Percentiles rank a stretch among this genome's conserved stretches.
Evolutionary conservation across 2,113 vertebrate genomes (phyloP).

Genomic region (Halcyon senegalensis): DNA sequence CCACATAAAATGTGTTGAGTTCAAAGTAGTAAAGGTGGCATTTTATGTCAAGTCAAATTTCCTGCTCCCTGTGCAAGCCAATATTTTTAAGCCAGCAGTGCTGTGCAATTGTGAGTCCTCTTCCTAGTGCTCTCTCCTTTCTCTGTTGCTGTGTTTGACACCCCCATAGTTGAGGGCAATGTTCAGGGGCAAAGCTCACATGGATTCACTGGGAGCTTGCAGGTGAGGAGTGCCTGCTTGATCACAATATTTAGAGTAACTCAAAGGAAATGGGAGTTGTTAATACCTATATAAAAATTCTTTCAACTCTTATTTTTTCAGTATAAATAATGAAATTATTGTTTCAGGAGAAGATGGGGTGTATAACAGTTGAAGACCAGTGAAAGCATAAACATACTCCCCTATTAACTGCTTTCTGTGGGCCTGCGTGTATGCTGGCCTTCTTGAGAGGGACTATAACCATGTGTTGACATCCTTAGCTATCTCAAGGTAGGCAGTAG

Average conservation of each 20-base stretch:
- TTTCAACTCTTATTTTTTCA: not conserved
- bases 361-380: not conserved
- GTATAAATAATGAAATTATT: not conserved
- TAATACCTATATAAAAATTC: not conserved
- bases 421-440: not conserved
- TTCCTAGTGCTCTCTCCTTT: not conserved
- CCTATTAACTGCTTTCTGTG: not conserved
- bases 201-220: not conserved
- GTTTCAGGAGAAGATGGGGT: not conserved
- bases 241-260: not conserved
- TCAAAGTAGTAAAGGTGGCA: not conserved
- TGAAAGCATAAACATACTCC: not conserved
- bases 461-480: not conserved
- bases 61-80: fast-evolving
- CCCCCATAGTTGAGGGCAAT: fast-evolving
- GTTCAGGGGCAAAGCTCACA: not conserved
- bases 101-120: not conserved
- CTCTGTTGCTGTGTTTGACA: not conserved
- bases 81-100: not conserved
- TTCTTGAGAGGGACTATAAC: not conserved
- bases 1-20: not conserved
- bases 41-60: not conserved
- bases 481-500: not conserved
- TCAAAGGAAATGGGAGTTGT: not conserved
- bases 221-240: not conserved